Evolutionary conservation across 2,888 invertebrate species (phyloP).

Genomic region (Eumacrocentrus americanus): DNA sequence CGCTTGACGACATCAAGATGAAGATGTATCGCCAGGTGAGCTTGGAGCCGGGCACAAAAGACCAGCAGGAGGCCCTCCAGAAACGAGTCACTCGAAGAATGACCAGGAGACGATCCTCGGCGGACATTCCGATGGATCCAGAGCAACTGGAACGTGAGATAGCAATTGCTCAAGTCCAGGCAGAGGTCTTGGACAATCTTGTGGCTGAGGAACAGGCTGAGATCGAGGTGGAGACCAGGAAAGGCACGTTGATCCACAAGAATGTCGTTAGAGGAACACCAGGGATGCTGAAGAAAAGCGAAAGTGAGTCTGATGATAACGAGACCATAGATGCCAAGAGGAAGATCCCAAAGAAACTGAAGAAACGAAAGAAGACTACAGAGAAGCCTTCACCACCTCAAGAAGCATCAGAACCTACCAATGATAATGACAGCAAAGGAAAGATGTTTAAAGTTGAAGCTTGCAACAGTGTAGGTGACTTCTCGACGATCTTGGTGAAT

Average conservation of each 20-base stretch:
- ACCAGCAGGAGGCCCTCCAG: conserved; percentile 45
- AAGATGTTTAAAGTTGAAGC: conserved; percentile 51
- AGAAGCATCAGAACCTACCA: background rate
- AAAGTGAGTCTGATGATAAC: conserved; percentile 27
- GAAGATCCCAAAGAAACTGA: conserved; percentile 41
- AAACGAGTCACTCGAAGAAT: conserved; percentile 52
- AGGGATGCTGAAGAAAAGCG: conserved; percentile 22
- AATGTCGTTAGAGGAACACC: conserved; percentile 30
- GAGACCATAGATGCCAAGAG: conserved; percentile 23
- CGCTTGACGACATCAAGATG: conserved; percentile 34
- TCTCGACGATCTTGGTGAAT: conserved; percentile 50
- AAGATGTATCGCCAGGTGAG: conserved; percentile 45
- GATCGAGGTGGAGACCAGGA: conserved; percentile 50
- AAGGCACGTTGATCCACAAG: conserved; percentile 45
- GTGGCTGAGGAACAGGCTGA: conserved; percentile 59
- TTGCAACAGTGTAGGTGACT: conserved; percentile 54
- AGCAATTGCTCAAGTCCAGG: conserved; percentile 54
- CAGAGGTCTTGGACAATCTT: conserved; percentile 54
- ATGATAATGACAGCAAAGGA: background rate
- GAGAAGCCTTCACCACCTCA: conserved; percentile 35
- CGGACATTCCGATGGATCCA: conserved; percentile 51
- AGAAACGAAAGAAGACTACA: conserved; percentile 42
- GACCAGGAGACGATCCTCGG: conserved; percentile 54
- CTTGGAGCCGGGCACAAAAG: conserved; percentile 34
- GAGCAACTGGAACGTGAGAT: conserved; percentile 53